Base-by-base conservation (phyloP, 2,113 vertebrate species). In the Ptilorrhoa leucosticta region DNA sequence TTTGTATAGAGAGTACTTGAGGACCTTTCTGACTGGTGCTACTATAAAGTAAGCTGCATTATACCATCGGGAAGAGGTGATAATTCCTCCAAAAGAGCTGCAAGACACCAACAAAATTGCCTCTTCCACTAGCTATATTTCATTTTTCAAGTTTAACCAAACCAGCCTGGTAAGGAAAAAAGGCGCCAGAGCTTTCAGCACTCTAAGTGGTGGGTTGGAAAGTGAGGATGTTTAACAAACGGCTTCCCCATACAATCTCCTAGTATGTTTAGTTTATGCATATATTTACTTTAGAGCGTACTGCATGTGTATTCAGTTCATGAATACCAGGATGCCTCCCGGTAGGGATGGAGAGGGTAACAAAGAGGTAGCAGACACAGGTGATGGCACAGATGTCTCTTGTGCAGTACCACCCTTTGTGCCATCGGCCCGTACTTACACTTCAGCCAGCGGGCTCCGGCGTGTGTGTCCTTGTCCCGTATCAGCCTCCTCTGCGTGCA, bases 361-460 rank as follows among this genome's bases (percentile, higher is more conserved):
- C 16, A 26, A n/a, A 31, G 85, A 1, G 16, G 14, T 1, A 39
- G 77, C 63, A 58, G 90, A 26, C 58, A 27, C 1, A 9, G 85
- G 33, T 7, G 77, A 45, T 18, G n/a, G 53, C 65, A 71, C 35
- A 2, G 72, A 4, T 1, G 26, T 65, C 48, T 42, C 19, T 1
- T 3, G 33, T 5, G 3, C 1, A 0, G n/a, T 64, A 13, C 39
- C 57, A 35, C 44, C 5, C 42, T 30, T 17, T 3, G 22, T 39
- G 56, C 57, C 45, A 8, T 17, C 19, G 0, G 24, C 27, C 51
- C 1, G 27, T 88, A 98, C 98, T 98, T 94, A 99, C 99, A 99
- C 98, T 98, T 98, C 63, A 99, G 98, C 99, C 99, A 99, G 86
- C 98, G 98, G 44, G 99, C 98, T 35, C 98, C 99, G 2, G 98